Conservation (phyloP, 2,888 invertebrate genomes). For the Diplolepis rosae region DNA sequence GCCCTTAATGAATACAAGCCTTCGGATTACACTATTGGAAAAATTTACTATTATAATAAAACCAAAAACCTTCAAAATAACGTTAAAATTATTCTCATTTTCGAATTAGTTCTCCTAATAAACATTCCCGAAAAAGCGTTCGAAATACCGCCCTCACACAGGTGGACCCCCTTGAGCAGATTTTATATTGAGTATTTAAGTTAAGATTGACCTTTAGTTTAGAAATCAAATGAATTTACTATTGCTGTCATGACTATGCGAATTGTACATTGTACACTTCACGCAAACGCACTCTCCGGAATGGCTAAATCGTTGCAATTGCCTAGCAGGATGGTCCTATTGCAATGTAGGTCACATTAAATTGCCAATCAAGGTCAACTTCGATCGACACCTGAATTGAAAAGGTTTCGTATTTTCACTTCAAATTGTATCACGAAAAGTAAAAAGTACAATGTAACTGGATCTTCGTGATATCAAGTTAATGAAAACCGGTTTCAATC, state of each 20-base stretch:
- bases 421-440: background rate
- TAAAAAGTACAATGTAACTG: background rate
- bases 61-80: too few relatives aligned
- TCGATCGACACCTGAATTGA: conserved; percentile 42
- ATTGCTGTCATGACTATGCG: background rate
- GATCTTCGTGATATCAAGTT: background rate
- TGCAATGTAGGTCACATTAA: conserved; percentile 61
- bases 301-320: conserved; percentile 46
- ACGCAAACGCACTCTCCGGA: background rate
- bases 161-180: too few relatives aligned
- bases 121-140: too few relatives aligned
- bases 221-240: background rate
- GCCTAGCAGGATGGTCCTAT: conserved; percentile 62
- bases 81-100: too few relatives aligned
- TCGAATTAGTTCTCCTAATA: too few relatives aligned
- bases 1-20: too few relatives aligned
- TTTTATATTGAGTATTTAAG: background rate
- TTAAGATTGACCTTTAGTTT: background rate
- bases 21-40: too few relatives aligned
- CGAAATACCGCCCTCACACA: too few relatives aligned
- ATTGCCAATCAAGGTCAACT: conserved; percentile 58
- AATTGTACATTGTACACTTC: background rate
- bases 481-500: conserved; percentile 2
- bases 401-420: background rate
- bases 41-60: too few relatives aligned